Evolutionary conservation across 2,113 vertebrate species (phyloP).

Genomic region (Hemiscyllium ocellatum): DNA sequence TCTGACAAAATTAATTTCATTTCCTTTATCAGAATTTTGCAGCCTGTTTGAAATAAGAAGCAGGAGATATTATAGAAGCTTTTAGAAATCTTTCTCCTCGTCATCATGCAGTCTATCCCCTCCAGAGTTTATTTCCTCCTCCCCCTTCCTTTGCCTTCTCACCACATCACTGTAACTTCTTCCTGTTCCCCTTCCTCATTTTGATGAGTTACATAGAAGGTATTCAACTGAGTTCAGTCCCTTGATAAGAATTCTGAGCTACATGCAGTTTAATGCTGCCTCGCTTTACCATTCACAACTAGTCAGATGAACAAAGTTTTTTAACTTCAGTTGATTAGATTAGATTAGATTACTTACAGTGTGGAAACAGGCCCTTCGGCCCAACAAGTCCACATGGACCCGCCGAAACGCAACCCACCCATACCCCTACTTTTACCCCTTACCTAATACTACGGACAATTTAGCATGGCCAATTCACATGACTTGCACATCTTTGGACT

Average conservation of each 20-base stretch:
- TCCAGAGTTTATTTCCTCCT: too few species aligned
- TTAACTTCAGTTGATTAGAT: not conserved
- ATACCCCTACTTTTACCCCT: too few species aligned
- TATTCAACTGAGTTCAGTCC: not conserved
- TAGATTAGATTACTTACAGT: too few species aligned
- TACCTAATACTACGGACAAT: too few species aligned
- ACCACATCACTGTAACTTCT: not conserved
- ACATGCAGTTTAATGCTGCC: not conserved
- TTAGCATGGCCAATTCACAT: too few species aligned
- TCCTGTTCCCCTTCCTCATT: not conserved
- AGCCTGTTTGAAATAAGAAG: not conserved
- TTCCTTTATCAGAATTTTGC: too few species aligned
- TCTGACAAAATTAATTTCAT: too few species aligned
- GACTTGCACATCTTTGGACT: too few species aligned
- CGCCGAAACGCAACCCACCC: too few species aligned
- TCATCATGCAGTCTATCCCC: not conserved
- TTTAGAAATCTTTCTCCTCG: not conserved
- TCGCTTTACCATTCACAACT: not conserved
- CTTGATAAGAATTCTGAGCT: not conserved
- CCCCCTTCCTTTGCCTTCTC: not conserved
- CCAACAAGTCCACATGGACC: too few species aligned
- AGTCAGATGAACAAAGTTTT: not conserved
- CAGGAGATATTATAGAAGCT: not conserved
- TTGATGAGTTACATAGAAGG: not conserved
- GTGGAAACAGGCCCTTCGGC: too few species aligned